Evolutionary conservation across 2,888 invertebrate genomes (phyloP).

Genomic region (Crematogaster levior): DNA sequence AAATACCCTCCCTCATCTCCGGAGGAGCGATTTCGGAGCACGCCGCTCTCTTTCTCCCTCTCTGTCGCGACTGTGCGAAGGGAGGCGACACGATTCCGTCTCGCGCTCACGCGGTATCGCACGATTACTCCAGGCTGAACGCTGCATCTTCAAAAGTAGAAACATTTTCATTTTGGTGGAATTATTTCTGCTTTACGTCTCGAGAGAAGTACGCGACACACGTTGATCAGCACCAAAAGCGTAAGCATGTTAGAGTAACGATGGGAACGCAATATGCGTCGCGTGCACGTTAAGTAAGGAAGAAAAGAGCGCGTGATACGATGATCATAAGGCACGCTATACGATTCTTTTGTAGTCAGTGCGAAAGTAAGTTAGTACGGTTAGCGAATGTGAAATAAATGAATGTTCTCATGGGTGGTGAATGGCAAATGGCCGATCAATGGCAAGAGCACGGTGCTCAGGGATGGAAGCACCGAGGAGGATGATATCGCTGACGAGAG

Average conservation of each 20-base stretch:
- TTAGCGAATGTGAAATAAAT: not conserved
- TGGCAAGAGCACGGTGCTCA: not conserved
- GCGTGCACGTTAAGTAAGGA: not conserved
- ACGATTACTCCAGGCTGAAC: not conserved
- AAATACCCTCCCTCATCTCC: constrained; percentile 69
- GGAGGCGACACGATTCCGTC: not conserved
- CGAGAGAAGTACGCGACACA: not conserved
- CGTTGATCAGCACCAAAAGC: not conserved
- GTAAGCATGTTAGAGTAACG: not conserved
- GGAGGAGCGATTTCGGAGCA: constrained; percentile 1
- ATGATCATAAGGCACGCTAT: not conserved
- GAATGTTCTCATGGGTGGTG: constrained; percentile 4
- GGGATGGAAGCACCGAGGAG: constrained; percentile 65
- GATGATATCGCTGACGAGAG: constrained; percentile 85
- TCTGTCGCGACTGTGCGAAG: not conserved
- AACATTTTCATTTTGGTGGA: not conserved
- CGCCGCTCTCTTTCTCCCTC: not conserved
- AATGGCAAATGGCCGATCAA: constrained; percentile 27
- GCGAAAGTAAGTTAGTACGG: not conserved
- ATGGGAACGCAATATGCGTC: not conserved
- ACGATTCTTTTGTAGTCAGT: not conserved
- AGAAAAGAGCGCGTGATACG: not conserved
- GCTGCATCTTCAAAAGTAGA: not conserved
- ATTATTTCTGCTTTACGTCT: not conserved
- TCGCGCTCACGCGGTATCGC: not conserved